Conservation (phyloP, 2,797 vertebrate genomes). For the Melanotaenia nigrans region DNA sequence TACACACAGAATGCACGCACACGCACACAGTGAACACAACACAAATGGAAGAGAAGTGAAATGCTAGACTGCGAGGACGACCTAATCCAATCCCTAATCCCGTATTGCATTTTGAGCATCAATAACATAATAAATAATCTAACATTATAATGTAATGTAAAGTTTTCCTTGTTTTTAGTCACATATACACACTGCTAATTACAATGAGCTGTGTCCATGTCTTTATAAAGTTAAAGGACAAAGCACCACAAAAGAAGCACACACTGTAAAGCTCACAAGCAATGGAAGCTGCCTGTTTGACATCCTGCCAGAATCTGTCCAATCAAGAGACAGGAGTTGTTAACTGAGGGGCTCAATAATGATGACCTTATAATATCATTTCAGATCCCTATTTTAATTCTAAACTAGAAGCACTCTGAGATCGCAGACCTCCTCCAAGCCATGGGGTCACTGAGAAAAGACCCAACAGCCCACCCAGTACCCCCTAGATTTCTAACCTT, state of each 20-base stretch:
- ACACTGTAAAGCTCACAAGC: background rate
- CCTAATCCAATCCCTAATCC: no score
- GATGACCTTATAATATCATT: background rate
- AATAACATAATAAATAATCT: no score
- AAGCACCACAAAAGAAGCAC: background rate
- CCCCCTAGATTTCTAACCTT: no score
- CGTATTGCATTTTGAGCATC: no score
- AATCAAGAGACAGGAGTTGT: background rate
- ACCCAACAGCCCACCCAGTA: no score
- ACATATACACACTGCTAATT: no score
- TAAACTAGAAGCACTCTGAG: no score
- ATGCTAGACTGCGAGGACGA: background rate
- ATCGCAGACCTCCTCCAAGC: no score
- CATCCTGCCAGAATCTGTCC: background rate
- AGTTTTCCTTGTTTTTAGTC: background rate
- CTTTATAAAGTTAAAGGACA: background rate
- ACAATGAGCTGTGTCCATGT: background rate
- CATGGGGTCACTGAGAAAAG: no score
- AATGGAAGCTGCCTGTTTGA: background rate
- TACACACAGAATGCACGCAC: background rate
- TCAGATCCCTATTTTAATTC: background rate
- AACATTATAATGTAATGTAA: no score
- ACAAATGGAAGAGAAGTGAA: slow-evolving; percentile 7
- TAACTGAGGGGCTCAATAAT: background rate
- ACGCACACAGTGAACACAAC: background rate